phyloP scores from a whole-genome alignment of 2,888 invertebrate genomes.

The Drosophila maculinotata region DNA sequence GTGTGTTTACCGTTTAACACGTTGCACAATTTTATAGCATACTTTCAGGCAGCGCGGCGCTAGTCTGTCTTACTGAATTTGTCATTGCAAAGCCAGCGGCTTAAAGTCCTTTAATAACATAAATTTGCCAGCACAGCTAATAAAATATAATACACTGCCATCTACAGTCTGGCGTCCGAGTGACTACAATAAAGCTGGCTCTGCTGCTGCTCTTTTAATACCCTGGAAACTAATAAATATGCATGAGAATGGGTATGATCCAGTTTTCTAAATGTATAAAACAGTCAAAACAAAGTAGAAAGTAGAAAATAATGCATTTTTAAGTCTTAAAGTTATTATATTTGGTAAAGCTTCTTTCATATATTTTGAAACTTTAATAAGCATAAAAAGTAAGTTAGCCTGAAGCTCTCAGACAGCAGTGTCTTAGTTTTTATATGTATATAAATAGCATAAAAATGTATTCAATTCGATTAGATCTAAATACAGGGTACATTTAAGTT shows the following conservation, averaged over 20 bases:
- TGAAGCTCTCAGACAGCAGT: no score
- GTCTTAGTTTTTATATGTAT: no score
- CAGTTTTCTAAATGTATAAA: background rate
- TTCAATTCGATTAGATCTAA: no score
- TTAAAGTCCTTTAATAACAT: slow-evolving; percentile 60
- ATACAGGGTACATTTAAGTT: slow-evolving; percentile 9
- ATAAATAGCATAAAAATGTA: no score
- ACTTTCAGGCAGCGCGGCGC: slow-evolving; percentile 39
- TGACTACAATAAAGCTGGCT: slow-evolving; percentile 31
- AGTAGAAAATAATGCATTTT: no score
- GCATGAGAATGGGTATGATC: no score
- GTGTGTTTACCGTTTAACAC: slow-evolving; percentile 49
- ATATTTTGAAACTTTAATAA: no score
- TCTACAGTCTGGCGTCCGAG: slow-evolving; percentile 41
- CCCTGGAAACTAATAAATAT: slow-evolving; percentile 10
- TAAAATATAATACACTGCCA: slow-evolving; percentile 76
- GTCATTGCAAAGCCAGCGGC: slow-evolving; percentile 29
- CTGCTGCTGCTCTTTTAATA: slow-evolving; percentile 13
- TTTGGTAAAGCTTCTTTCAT: no score
- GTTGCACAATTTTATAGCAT: slow-evolving; percentile 47
- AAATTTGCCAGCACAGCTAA: slow-evolving; percentile 63
- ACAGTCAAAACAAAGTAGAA: no score
- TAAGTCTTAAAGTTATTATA: no score
- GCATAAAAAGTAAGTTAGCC: no score
- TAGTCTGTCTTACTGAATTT: slow-evolving; percentile 44